Evolutionary conservation across 2,888 invertebrate genomes (phyloP).

Genomic region (Cephalotes varians): DNA sequence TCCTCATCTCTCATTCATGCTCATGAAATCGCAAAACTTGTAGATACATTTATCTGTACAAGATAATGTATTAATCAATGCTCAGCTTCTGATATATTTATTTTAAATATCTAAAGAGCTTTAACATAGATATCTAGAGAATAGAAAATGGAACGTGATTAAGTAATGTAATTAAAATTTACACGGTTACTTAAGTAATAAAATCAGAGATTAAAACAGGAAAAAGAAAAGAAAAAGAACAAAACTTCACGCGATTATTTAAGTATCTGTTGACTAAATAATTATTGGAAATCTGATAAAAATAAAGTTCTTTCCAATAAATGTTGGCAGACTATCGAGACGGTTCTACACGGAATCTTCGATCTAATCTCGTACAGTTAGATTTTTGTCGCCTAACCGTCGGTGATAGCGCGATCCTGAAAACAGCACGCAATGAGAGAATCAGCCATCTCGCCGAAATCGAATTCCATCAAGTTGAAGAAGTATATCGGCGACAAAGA

Average conservation of each 20-base stretch:
- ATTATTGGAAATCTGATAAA: constrained; percentile 1
- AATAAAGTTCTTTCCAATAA: constrained; percentile 22
- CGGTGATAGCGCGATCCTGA: constrained; percentile 54
- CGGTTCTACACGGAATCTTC: not conserved
- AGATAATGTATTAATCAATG: not conserved
- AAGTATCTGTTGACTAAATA: constrained; percentile 8
- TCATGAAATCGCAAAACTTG: not conserved
- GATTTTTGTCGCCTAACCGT: constrained; percentile 65
- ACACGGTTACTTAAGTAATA: not conserved
- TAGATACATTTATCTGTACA: not conserved
- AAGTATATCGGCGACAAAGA: constrained; percentile 68
- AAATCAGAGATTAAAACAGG: not conserved
- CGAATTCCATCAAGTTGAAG: constrained; percentile 68
- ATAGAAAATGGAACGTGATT: not conserved
- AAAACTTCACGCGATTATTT: not conserved
- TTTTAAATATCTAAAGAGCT: not conserved
- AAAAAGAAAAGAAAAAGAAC: not conserved
- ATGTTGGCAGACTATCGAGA: not conserved
- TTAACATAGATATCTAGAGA: not conserved
- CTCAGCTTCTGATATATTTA: not conserved
- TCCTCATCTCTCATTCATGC: constrained; percentile 31
- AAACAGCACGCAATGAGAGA: constrained; percentile 51
- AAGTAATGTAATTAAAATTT: not conserved
- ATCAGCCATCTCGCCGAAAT: constrained; percentile 61
- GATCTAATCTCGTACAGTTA: constrained; percentile 43